Evolutionary conservation across 2,888 invertebrate species (phyloP).

Genomic region (Leucania comma): DNA sequence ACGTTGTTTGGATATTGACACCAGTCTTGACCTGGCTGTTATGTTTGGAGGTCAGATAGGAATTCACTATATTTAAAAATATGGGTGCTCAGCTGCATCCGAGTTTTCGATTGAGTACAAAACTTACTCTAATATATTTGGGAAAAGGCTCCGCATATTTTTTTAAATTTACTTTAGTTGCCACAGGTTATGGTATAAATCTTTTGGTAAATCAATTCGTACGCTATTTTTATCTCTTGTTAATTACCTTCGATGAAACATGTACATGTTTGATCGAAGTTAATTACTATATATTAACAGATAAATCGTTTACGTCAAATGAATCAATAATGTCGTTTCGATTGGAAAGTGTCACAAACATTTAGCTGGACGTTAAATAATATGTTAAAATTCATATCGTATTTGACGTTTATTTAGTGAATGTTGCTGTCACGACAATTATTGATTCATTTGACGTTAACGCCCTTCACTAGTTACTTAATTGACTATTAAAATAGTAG

Average conservation of each 20-base stretch:
- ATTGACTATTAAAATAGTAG: neutral
- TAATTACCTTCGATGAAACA: too few relatives aligned
- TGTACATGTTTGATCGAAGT: too few relatives aligned
- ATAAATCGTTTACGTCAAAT: conserved; percentile 1
- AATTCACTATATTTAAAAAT: too few relatives aligned
- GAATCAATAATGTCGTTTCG: conserved; percentile 4
- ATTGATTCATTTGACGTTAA: too few relatives aligned
- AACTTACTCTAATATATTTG: too few relatives aligned
- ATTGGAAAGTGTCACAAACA: conserved; percentile 6
- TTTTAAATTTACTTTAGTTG: too few relatives aligned
- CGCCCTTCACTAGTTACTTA: neutral
- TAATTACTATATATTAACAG: neutral
- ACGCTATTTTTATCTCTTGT: neutral
- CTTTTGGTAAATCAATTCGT: neutral
- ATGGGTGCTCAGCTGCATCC: too few relatives aligned
- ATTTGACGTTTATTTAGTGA: conserved; percentile 16
- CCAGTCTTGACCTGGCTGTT: too few relatives aligned
- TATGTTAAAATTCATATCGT: conserved; percentile 4
- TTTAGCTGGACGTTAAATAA: neutral
- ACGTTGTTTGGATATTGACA: too few relatives aligned
- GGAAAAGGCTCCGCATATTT: too few relatives aligned
- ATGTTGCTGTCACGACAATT: conserved; percentile 10
- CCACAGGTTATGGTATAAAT: neutral
- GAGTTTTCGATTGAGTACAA: too few relatives aligned
- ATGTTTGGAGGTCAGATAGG: too few relatives aligned